These are phyloP conservation scores for Ageneiosus marmoratus DNA, from an alignment of 2,113 vertebrate species.

Conservation along the genomic window DNA sequence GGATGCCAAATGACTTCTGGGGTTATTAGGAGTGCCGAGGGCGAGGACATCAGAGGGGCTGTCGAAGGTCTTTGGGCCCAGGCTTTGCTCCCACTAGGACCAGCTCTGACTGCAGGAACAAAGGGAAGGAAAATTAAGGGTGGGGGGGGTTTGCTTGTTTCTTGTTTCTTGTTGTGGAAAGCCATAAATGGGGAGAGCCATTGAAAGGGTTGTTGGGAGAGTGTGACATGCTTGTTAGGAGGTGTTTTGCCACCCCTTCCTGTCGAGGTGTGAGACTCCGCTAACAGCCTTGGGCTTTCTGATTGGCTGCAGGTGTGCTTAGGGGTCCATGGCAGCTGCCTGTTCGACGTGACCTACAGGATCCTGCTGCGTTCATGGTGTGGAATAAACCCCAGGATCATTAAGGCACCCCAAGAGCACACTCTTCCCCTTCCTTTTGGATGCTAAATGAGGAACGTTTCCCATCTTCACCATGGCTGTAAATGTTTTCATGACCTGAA, in stretches of 20 bases:
- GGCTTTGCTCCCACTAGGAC: slow-evolving; percentile 5
- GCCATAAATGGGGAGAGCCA: slow-evolving; percentile 37
- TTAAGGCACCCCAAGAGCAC: slow-evolving; percentile 35
- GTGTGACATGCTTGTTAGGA: slow-evolving; percentile 49
- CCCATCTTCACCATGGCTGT: slow-evolving; percentile 26
- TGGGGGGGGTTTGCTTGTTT: slow-evolving; percentile 8
- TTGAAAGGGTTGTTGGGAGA: slow-evolving; percentile 35
- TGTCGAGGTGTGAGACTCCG: slow-evolving; percentile 41
- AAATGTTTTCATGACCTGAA: slow-evolving; percentile 36
- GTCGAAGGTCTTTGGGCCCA: background rate
- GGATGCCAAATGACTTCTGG: slow-evolving; percentile 41
- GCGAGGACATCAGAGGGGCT: slow-evolving; percentile 34
- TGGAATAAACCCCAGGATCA: slow-evolving; percentile 38
- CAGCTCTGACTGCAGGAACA: slow-evolving; percentile 30
- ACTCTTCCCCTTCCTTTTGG: slow-evolving; percentile 35
- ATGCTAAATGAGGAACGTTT: slow-evolving; percentile 35
- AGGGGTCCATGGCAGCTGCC: slow-evolving; percentile 20
- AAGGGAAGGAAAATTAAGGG: slow-evolving; percentile 20
- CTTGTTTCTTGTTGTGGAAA: slow-evolving; percentile 32
- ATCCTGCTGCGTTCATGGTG: slow-evolving; percentile 42
- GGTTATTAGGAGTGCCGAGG: slow-evolving; percentile 36
- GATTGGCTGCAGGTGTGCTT: slow-evolving; percentile 56
- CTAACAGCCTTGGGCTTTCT: slow-evolving; percentile 27
- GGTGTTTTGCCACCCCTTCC: slow-evolving; percentile 38
- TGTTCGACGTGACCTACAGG: slow-evolving; percentile 29